Evolutionary conservation across 2,797 vertebrate genomes (phyloP).

Genomic region (Lepilemur septentrionalis): DNA sequence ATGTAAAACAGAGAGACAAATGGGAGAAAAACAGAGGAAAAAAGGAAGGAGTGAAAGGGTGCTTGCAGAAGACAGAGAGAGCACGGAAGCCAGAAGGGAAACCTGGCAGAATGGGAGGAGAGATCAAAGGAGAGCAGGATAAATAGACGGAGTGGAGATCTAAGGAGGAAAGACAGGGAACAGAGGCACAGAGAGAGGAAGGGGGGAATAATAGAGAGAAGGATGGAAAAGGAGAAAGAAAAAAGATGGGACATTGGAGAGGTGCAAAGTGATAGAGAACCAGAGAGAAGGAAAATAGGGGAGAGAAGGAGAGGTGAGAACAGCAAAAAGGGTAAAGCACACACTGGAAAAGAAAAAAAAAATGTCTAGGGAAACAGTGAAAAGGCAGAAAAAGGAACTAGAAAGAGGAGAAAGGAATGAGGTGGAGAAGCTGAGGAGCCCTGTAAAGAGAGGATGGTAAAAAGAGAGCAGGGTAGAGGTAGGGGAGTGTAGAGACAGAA

Average conservation of each 20-base stretch:
- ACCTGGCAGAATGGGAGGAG: accelerated
- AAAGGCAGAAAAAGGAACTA: background rate
- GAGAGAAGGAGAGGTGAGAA: background rate
- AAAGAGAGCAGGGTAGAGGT: background rate
- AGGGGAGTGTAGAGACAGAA: background rate
- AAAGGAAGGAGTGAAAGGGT: background rate
- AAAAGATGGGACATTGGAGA: background rate
- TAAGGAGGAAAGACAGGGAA: background rate
- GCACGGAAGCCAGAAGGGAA: background rate
- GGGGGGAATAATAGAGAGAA: background rate
- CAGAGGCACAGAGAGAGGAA: background rate
- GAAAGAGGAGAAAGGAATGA: background rate
- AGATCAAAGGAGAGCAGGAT: background rate
- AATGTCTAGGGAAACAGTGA: background rate
- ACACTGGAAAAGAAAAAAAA: background rate
- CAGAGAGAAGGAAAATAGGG: no score
- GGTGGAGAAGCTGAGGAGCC: background rate
- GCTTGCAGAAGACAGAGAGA: background rate
- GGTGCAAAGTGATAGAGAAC: background rate
- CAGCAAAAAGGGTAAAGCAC: background rate
- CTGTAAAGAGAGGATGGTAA: background rate
- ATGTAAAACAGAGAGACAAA: background rate
- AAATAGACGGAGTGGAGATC: background rate
- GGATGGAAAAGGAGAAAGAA: background rate
- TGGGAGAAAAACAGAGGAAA: no score